Conservation (phyloP, 2,888 invertebrate species). For the Lottia scabra region DNA sequence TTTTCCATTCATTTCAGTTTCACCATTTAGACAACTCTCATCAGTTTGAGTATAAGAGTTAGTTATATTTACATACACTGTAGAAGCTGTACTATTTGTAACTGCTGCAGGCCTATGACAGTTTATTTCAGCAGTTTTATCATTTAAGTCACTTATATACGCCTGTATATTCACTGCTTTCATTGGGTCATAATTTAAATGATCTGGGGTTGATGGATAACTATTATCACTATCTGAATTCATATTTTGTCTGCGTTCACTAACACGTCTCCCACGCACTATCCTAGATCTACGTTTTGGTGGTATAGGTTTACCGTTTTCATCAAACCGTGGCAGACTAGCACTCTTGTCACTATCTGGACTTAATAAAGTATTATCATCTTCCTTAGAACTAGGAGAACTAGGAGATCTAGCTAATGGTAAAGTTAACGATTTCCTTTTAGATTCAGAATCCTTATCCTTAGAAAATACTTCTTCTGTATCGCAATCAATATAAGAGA, state of each 20-base stretch:
- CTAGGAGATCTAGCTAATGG: background rate
- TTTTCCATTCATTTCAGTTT: slow-evolving; percentile 15
- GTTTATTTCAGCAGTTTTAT: background rate
- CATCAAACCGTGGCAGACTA: slow-evolving; percentile 11
- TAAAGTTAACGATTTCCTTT: background rate
- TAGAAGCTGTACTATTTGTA: background rate
- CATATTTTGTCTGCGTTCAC: slow-evolving; percentile 5
- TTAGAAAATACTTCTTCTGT: background rate
- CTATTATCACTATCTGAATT: slow-evolving; percentile 7
- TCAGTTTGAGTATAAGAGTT: background rate
- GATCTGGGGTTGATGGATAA: background rate
- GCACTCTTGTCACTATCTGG: background rate
- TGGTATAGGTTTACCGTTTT: slow-evolving; percentile 37
- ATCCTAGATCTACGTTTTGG: slow-evolving; percentile 33
- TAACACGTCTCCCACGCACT: slow-evolving; percentile 16
- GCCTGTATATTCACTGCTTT: background rate
- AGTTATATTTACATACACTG: background rate
- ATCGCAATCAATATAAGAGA: background rate
- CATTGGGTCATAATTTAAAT: background rate
- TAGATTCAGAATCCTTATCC: background rate
- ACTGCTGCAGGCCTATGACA: background rate
- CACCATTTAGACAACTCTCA: background rate
- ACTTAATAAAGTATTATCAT: background rate
- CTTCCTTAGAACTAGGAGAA: too few species aligned
- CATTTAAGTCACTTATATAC: background rate